A percentile compares a stretch with the other conserved stretches of the same genome.
phyloP scores from a whole-genome alignment of 2,888 invertebrate genomes.

The Cinara cedri region DNA sequence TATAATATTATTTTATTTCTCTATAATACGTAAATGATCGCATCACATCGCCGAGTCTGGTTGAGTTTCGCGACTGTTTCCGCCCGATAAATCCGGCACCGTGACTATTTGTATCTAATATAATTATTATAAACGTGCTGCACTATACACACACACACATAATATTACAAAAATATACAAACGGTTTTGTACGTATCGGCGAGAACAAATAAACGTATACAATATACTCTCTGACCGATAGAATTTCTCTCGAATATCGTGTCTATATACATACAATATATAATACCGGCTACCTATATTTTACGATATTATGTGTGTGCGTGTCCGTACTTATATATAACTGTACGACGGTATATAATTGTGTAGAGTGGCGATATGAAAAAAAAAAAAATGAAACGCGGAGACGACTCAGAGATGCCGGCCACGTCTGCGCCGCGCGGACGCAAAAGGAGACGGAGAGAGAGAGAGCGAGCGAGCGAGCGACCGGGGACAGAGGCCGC shows the following conservation, averaged over 20 bases:
- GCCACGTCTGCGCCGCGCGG: constrained; percentile 38
- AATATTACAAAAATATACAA: too few relatives aligned
- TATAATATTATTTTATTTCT: background rate
- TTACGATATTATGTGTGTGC: background rate
- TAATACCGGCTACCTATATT: background rate
- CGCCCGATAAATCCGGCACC: background rate
- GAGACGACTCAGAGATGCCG: constrained; percentile 45
- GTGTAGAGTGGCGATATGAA: too few relatives aligned
- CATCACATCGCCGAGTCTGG: background rate
- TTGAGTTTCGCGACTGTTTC: background rate
- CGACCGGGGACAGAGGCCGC: too few relatives aligned
- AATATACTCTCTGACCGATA: background rate
- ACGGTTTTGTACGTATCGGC: background rate
- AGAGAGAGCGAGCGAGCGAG: background rate
- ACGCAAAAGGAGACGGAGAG: background rate
- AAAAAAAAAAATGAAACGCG: background rate
- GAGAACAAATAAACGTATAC: background rate
- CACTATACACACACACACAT: too few relatives aligned
- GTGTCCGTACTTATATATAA: background rate
- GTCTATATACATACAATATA: background rate
- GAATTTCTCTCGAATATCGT: too few relatives aligned
- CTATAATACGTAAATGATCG: background rate
- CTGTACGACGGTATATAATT: too few relatives aligned
- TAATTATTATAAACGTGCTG: too few relatives aligned
- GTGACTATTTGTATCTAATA: background rate